A percentile compares a stretch with the other conserved stretches of the same genome.
These are phyloP conservation scores for Synanthedon tipuliformis DNA, from an alignment of 2,888 invertebrate species.

Conservation along the genomic window DNA sequence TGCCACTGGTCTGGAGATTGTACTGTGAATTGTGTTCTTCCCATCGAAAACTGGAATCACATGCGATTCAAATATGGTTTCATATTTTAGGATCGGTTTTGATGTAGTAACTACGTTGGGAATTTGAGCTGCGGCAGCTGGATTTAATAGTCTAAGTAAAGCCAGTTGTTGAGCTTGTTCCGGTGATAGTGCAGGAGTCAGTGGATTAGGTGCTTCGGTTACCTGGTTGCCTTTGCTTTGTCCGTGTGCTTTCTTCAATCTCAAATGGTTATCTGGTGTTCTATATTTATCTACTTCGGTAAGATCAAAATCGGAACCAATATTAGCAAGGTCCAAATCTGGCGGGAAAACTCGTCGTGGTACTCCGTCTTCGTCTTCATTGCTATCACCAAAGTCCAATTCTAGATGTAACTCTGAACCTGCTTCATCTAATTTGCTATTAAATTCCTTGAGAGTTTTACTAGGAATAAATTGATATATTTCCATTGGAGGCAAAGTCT, in stretches of 20 bases:
- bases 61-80: slow-evolving; percentile 86
- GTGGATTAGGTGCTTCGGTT: slow-evolving; percentile 59
- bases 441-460: slow-evolving; percentile 88
- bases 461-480: slow-evolving; percentile 88
- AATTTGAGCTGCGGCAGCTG: slow-evolving; percentile 74
- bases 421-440: slow-evolving; percentile 87
- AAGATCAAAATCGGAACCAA: slow-evolving; percentile 79
- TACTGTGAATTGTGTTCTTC: slow-evolving; percentile 79
- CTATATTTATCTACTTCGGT: slow-evolving; percentile 76
- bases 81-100: slow-evolving; percentile 78
- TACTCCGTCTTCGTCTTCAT: slow-evolving; percentile 71
- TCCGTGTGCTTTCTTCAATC: slow-evolving; percentile 60
- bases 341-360: slow-evolving; percentile 69
- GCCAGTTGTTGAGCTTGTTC: slow-evolving; percentile 83
- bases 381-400: slow-evolving; percentile 86
- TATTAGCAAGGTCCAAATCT: slow-evolving; percentile 77
- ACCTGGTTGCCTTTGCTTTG: slow-evolving; percentile 57
- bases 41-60: slow-evolving; percentile 83
- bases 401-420: slow-evolving; percentile 89
- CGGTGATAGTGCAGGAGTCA: slow-evolving; percentile 69
- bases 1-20: slow-evolving; percentile 82
- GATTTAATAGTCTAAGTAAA: slow-evolving; percentile 77
- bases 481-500: slow-evolving; percentile 89
- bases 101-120: slow-evolving; percentile 83
- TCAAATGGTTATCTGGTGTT: slow-evolving; percentile 63